Conservation (phyloP, 2,113 vertebrate species). For the Serilophus lunatus region DNA sequence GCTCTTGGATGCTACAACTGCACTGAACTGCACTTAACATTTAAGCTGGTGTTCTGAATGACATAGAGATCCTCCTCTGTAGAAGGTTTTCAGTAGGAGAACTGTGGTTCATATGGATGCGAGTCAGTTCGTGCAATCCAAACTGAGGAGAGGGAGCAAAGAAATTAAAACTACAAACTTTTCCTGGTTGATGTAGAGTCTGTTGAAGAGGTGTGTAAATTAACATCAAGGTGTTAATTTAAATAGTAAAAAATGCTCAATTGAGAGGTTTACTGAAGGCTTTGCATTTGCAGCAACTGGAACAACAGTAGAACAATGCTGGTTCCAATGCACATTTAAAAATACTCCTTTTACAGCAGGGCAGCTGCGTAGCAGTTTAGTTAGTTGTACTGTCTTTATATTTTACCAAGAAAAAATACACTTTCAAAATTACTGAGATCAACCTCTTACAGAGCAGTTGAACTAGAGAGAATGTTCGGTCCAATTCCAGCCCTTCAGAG, state of each 20-base stretch:
- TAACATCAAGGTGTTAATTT: background rate
- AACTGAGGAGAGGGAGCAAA: background rate
- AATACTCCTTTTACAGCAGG: background rate
- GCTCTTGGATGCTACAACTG: background rate
- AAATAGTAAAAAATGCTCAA: background rate
- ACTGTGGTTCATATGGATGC: background rate
- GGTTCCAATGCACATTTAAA: background rate
- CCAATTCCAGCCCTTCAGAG: background rate
- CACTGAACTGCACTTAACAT: background rate
- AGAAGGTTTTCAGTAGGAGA: background rate
- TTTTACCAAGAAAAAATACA: background rate
- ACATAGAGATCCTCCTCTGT: background rate
- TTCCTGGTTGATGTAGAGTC: background rate
- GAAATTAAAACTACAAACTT: too few relatives aligned
- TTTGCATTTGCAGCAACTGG: background rate
- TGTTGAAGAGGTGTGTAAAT: background rate
- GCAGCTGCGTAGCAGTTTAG: background rate
- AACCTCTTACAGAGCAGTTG: background rate
- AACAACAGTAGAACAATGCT: background rate
- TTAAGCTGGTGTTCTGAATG: background rate
- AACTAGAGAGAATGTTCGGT: background rate
- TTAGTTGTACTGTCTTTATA: background rate
- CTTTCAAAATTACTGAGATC: background rate
- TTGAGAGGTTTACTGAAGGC: background rate
- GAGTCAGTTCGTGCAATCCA: background rate